A percentile compares a stretch with the other conserved stretches of the same genome.
phyloP scores from a whole-genome alignment of 2,888 invertebrate species.

The Pimpla rufipes region DNA sequence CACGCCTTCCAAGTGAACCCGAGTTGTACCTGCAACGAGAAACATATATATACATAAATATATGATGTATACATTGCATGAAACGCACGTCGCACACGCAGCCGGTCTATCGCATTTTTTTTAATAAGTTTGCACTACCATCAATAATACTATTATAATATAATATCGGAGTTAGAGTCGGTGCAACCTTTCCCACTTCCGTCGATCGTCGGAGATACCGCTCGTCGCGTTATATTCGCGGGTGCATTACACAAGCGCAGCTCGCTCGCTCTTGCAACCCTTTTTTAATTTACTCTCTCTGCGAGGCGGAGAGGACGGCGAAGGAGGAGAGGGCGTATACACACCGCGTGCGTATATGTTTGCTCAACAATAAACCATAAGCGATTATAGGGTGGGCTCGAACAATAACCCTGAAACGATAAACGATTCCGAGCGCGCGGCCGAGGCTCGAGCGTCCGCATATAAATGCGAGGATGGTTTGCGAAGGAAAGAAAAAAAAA shows the following conservation, averaged over 20 bases:
- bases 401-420: slow-evolving; percentile 66
- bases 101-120: neutral
- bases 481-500: slow-evolving; percentile 32
- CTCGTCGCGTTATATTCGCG: slow-evolving; percentile 67
- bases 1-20: slow-evolving; percentile 50
- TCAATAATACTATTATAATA: slow-evolving; percentile 29
- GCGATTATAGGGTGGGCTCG: slow-evolving; percentile 64
- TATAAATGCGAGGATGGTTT: slow-evolving; percentile 42
- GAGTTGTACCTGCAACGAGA: neutral
- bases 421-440: slow-evolving; percentile 57
- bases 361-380: slow-evolving; percentile 68
- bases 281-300: slow-evolving; percentile 72
- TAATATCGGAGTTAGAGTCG: slow-evolving; percentile 53
- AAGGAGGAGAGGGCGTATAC: slow-evolving; percentile 53
- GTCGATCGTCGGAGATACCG: slow-evolving; percentile 59
- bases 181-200: slow-evolving; percentile 63
- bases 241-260: slow-evolving; percentile 64
- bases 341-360: slow-evolving; percentile 58
- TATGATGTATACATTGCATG: slow-evolving; percentile 40
- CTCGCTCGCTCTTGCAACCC: slow-evolving; percentile 60
- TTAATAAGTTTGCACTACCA: neutral
- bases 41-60: neutral
- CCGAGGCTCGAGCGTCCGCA: slow-evolving; percentile 41
- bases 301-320: slow-evolving; percentile 39
- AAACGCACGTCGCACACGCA: neutral